phyloP scores from a whole-genome alignment of 2,888 invertebrate species.

The Brenthis hecate region DNA sequence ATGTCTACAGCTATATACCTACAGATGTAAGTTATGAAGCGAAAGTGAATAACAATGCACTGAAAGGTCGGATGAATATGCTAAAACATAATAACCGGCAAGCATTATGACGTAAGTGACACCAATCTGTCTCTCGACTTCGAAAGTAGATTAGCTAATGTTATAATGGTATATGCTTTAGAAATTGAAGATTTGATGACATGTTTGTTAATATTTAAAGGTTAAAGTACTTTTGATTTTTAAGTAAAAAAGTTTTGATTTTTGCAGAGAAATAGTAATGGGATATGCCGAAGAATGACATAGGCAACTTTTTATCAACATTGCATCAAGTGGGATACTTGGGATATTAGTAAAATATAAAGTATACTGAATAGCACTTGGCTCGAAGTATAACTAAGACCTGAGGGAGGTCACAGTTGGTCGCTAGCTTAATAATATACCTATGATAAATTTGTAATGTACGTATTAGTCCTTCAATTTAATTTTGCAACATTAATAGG shows the following conservation, averaged over 20 bases:
- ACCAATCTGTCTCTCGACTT: slow-evolving; percentile 35
- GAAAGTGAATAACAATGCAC: slow-evolving; percentile 39
- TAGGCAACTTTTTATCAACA: too few species aligned
- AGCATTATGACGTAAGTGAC: slow-evolving; percentile 43
- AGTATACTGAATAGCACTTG: too few species aligned
- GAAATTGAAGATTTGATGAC: slow-evolving; percentile 1
- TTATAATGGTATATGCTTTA: slow-evolving; percentile 5
- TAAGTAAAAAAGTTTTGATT: not conserved
- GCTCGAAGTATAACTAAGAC: too few species aligned
- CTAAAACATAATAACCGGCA: slow-evolving; percentile 39
- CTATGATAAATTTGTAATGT: slow-evolving; percentile 1
- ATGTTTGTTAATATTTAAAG: slow-evolving; percentile 5
- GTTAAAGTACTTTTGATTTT: not conserved
- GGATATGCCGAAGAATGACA: too few species aligned
- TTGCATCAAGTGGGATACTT: too few species aligned
- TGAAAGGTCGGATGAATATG: slow-evolving; percentile 43
- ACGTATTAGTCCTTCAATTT: slow-evolving; percentile 16
- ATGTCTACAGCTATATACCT: not conserved
- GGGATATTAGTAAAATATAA: too few species aligned
- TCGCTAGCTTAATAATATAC: not conserved
- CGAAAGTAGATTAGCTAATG: slow-evolving; percentile 35
- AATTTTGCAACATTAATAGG: slow-evolving; percentile 7
- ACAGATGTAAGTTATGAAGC: slow-evolving; percentile 20
- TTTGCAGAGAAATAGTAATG: too few species aligned
- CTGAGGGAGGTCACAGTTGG: too few species aligned